phyloP scores from a whole-genome alignment of 2,113 vertebrate species.

The Climacteris rufus region DNA sequence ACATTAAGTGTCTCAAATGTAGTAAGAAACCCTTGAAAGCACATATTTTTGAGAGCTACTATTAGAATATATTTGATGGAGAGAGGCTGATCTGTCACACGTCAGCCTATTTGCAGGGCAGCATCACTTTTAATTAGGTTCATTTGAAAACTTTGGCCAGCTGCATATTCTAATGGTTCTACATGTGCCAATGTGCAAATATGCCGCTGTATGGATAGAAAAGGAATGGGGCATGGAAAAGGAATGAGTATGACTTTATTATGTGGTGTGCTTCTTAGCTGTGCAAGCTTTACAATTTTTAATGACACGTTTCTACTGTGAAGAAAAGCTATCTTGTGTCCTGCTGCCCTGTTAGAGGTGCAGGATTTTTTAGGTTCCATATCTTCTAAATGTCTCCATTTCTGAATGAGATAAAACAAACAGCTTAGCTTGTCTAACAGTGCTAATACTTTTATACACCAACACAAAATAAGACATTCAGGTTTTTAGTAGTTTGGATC shows the following conservation, averaged over 20 bases:
- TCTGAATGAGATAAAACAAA: neutral
- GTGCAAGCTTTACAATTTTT: neutral
- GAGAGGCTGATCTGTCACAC: neutral
- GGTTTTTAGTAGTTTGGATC: neutral
- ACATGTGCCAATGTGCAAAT: conserved; percentile 6
- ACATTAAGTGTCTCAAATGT: neutral
- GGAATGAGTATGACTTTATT: neutral
- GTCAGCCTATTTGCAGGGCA: neutral
- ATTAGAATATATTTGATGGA: neutral
- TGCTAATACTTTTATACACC: neutral
- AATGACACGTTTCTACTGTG: neutral
- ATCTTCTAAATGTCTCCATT: neutral
- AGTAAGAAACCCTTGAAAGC: neutral
- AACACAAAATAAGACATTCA: neutral
- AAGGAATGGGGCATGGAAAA: neutral
- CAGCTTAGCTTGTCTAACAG: neutral
- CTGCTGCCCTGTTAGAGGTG: neutral
- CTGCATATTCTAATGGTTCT: conserved; percentile 40
- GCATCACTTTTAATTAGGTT: conserved; percentile 36
- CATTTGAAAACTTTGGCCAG: conserved; percentile 31
- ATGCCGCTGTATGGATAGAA: neutral
- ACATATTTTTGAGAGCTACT: neutral
- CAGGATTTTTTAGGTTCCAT: neutral
- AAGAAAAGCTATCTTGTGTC: neutral
- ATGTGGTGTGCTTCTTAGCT: neutral